These are phyloP conservation scores for Thymallus thymallus DNA, from an alignment of 2,113 vertebrate genomes.

Conservation along the genomic window DNA sequence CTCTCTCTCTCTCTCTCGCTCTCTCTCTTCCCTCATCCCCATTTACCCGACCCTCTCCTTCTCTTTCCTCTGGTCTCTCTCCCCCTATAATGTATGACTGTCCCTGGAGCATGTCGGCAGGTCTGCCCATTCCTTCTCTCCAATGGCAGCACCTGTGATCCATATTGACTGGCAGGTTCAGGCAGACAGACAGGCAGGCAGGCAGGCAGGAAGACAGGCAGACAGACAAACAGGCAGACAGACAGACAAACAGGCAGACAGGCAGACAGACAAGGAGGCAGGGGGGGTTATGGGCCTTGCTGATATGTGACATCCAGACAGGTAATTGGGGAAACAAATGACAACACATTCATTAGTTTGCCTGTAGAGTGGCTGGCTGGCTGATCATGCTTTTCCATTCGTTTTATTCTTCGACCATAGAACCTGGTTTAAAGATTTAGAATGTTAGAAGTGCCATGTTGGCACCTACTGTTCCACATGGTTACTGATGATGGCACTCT, in stretches of 20 bases:
- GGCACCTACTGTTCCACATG: not conserved
- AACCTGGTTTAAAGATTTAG: conserved; percentile 1
- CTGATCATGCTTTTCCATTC: conserved; percentile 17
- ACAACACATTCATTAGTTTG: conserved; percentile 33
- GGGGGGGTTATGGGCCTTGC: conserved; percentile 12
- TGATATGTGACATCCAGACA: conserved; percentile 28
- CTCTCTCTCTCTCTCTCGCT: not conserved
- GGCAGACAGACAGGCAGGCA: too few species aligned
- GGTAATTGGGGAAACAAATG: conserved; percentile 19
- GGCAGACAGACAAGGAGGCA: too few species aligned
- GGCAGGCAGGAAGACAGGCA: too few species aligned
- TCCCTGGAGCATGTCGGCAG: not conserved
- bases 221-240: too few species aligned
- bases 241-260: too few species aligned
- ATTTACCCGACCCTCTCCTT: not conserved
- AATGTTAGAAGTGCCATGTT: not conserved
- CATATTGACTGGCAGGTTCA: conserved; percentile 45
- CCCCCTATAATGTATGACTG: not conserved
- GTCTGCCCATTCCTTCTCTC: conserved; percentile 16
- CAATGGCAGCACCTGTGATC: conserved; percentile 34
- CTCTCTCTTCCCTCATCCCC: not conserved
- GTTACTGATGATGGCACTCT: not conserved
- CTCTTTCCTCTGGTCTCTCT: not conserved
- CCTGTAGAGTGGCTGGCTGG: conserved; percentile 10
- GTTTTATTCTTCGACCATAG: conserved; percentile 10